Percentiles rank a stretch among this genome's conserved stretches.
Evolutionary conservation across 1,140 invertebrate genomes (phyloP).

Genomic region (Drosophila chauvacae): DNA sequence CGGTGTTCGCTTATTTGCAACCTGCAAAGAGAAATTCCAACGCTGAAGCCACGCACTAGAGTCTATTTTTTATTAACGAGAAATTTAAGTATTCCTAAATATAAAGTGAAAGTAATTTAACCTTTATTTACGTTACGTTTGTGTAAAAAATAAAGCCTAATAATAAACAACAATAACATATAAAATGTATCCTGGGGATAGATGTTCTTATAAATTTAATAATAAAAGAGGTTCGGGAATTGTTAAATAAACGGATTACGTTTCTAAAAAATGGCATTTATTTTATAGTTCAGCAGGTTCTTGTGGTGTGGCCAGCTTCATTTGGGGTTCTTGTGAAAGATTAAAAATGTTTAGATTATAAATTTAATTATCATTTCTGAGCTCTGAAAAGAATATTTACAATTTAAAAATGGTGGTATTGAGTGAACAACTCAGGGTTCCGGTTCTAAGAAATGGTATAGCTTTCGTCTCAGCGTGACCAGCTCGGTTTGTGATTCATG

Average conservation of each 20-base stretch:
- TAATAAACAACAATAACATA: neutral
- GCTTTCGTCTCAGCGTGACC: neutral
- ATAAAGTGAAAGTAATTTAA: neutral
- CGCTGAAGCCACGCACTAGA: neutral
- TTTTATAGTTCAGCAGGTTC: neutral
- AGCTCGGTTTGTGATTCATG: neutral
- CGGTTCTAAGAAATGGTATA: neutral
- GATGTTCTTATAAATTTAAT: neutral
- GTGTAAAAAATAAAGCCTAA: neutral
- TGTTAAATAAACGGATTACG: too few relatives aligned
- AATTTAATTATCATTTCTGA: too few relatives aligned
- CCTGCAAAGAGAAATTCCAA: constrained; percentile 2
- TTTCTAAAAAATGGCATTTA: neutral
- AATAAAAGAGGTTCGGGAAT: neutral
- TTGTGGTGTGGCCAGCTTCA: neutral
- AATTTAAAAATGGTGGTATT: neutral
- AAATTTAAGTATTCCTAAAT: neutral
- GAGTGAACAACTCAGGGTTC: neutral
- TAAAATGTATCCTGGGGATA: neutral
- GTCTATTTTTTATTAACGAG: neutral
- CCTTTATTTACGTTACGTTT: neutral
- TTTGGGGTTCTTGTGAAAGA: neutral
- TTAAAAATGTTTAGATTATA: too few relatives aligned
- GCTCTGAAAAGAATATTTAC: too few relatives aligned
- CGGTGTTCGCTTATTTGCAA: constrained; percentile 3